phyloP scores from a whole-genome alignment of 2,888 invertebrate genomes.

The Hirtodrosophila histrioides region DNA sequence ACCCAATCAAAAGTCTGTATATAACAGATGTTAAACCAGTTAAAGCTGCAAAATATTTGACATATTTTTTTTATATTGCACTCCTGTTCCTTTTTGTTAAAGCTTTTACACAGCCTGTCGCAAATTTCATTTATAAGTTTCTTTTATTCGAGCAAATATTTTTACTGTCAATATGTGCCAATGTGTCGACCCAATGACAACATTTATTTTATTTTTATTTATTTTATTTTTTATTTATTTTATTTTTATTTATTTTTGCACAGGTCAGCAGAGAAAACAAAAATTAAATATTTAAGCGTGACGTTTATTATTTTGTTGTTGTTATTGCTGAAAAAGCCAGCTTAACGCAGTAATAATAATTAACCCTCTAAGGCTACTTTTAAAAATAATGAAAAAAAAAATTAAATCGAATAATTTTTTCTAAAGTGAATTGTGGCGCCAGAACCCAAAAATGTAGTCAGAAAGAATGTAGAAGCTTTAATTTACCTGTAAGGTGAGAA shows the following conservation, averaged over 20 bases:
- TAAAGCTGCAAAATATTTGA: too few relatives aligned
- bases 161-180: conserved; percentile 26
- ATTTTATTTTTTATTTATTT: background rate
- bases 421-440: too few relatives aligned
- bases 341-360: too few relatives aligned
- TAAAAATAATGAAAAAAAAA: too few relatives aligned
- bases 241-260: background rate
- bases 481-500: too few relatives aligned
- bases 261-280: conserved; percentile 1
- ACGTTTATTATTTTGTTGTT: conserved; percentile 14
- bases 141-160: conserved; percentile 10
- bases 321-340: too few relatives aligned
- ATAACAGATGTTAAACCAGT: background rate
- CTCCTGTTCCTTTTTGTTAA: conserved; percentile 1
- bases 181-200: conserved; percentile 4
- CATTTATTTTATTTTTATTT: background rate
- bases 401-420: too few relatives aligned
- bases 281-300: conserved; percentile 11
- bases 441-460: too few relatives aligned
- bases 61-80: background rate
- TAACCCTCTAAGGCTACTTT: too few relatives aligned
- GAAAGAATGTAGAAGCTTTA: too few relatives aligned
- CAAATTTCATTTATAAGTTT: too few relatives aligned
- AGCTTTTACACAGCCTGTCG: background rate
- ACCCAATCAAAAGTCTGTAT: conserved; percentile 19